A percentile compares a stretch with the other conserved stretches of the same genome.
These are phyloP conservation scores for Mallotus villosus DNA, from an alignment of 2,797 vertebrate genomes.

Conservation along the genomic window DNA sequence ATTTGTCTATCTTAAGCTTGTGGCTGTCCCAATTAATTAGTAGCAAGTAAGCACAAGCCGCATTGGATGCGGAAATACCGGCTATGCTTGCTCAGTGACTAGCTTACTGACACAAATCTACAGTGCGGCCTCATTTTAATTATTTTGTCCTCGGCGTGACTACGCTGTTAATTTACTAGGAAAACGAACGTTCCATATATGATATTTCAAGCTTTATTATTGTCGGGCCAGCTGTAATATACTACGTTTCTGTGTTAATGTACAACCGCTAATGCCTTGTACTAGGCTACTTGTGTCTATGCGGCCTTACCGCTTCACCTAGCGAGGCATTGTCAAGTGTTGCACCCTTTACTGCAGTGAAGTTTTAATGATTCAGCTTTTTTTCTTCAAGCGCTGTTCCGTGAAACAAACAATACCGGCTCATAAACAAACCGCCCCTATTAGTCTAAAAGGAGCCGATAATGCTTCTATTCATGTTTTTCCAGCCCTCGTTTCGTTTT, in stretches of 20 bases:
- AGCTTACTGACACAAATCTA: conserved; percentile 13
- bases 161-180: not conserved
- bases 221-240: too few relatives aligned
- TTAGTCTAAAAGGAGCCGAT: conserved; percentile 52
- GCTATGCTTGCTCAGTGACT: conserved; percentile 6
- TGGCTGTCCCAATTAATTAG: not conserved
- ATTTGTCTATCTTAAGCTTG: not conserved
- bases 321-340: conserved; percentile 43
- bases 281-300: not conserved
- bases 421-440: conserved; percentile 52
- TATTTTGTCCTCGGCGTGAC: not conserved
- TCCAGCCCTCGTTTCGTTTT: conserved; percentile 55
- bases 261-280: not conserved
- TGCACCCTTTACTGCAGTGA: conserved; percentile 66
- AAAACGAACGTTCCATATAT: not conserved
- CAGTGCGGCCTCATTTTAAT: conserved; percentile 42
- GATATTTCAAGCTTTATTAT: not conserved
- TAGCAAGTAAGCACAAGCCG: conserved; percentile 2
- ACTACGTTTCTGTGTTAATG: not conserved
- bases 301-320: conserved; percentile 36
- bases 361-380: conserved; percentile 81
- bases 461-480: conserved; percentile 66
- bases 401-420: conserved; percentile 55
- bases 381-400: conserved; percentile 57
- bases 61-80: conserved; percentile 61